These are phyloP conservation scores for Glomeris marginata DNA, from an alignment of 2,888 invertebrate species.

Conservation along the genomic window DNA sequence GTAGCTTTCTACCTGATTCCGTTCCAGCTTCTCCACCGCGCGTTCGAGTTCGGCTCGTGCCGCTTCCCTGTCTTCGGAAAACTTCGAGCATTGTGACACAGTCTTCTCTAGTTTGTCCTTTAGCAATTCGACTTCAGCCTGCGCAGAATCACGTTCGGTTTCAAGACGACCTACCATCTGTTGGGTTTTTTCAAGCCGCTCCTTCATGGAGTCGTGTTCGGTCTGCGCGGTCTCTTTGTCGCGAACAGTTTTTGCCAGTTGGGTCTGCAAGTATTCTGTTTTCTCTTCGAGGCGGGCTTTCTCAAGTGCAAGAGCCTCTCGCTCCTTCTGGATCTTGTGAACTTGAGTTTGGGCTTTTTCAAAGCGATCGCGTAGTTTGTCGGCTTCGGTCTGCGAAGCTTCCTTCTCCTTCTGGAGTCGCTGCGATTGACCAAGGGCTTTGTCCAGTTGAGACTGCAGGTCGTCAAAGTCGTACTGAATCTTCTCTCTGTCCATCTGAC, in stretches of 20 bases:
- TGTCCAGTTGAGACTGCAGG: conserved; percentile 77
- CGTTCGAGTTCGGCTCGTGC: conserved; percentile 84
- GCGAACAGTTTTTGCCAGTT: conserved; percentile 64
- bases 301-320: conserved; percentile 66
- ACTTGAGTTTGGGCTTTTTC: conserved; percentile 71
- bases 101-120: conserved; percentile 84
- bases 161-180: conserved; percentile 31
- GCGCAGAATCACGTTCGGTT: conserved; percentile 73
- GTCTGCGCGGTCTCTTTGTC: conserved; percentile 71
- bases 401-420: conserved; percentile 82
- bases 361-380: conserved; percentile 71
- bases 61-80: conserved; percentile 71
- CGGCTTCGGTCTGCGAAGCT: conserved; percentile 63
- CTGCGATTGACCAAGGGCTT: conserved; percentile 69
- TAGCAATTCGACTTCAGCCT: conserved; percentile 67
- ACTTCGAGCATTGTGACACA: conserved; percentile 54
- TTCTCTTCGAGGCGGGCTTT: conserved; percentile 66
- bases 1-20: conserved; percentile 78
- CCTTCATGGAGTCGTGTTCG: conserved; percentile 71
- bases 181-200: conserved; percentile 67
- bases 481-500: conserved; percentile 78
- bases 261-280: conserved; percentile 62
- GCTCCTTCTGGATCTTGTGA: conserved; percentile 70
- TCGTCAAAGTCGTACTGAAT: conserved; percentile 80
- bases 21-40: conserved; percentile 51